Percentiles rank a stretch among this genome's conserved stretches.
phyloP scores from a whole-genome alignment of 2,797 vertebrate genomes.

The Eulemur albifrons region DNA sequence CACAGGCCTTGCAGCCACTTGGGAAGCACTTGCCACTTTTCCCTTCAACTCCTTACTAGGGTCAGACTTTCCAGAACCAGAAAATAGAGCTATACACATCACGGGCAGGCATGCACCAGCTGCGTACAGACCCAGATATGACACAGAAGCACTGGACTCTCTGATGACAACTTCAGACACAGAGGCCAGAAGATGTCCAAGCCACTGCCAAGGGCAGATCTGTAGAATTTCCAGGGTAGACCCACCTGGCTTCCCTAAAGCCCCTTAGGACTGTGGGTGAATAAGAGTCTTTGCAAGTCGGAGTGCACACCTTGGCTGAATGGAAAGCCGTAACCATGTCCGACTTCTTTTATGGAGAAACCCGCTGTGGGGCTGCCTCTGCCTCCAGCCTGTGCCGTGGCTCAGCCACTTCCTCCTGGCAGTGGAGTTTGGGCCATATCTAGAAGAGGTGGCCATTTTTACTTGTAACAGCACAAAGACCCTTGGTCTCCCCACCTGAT shows the following conservation, averaged over 20 bases:
- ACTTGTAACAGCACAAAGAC: neutral
- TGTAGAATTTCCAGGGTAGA: neutral
- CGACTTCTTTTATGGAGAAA: neutral
- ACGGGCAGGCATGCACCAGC: neutral
- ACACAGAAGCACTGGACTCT: neutral
- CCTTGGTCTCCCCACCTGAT: neutral
- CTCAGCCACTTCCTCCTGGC: neutral
- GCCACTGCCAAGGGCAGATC: neutral
- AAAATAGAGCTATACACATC: neutral
- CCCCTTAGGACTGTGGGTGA: no score
- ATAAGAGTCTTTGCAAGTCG: neutral
- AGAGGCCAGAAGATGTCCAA: neutral
- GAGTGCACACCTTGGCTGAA: accelerated
- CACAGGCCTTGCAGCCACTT: neutral
- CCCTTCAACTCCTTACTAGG: neutral
- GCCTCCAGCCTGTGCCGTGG: neutral
- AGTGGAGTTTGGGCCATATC: neutral
- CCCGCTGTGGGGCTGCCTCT: neutral
- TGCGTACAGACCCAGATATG: neutral
- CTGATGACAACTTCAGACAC: neutral
- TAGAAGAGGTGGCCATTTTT: neutral
- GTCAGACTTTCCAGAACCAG: neutral
- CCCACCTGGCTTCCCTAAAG: neutral
- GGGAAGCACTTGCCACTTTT: neutral
- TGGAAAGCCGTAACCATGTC: neutral